Percentiles rank a stretch among this genome's conserved stretches.
phyloP scores from a whole-genome alignment of 2,113 vertebrate species.

The Aepyceros melampus region DNA sequence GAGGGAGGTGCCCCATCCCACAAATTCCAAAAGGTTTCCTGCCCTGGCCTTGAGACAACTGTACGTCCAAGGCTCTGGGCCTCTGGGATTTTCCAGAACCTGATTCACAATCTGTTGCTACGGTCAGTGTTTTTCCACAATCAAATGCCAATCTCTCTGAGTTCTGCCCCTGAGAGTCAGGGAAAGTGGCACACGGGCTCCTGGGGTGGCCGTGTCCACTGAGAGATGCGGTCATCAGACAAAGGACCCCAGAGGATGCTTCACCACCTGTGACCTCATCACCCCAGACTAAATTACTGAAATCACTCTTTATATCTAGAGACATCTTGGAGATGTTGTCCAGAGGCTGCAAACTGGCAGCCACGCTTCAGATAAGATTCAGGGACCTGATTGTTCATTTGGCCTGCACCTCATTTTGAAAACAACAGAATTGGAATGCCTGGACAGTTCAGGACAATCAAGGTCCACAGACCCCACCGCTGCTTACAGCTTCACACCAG shows the following conservation, averaged over 20 bases:
- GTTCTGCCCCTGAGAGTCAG: not conserved
- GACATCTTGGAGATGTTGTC: not conserved
- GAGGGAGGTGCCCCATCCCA: not conserved
- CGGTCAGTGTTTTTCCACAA: constrained; percentile 41
- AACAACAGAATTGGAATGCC: not conserved
- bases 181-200: not conserved
- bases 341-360: not conserved
- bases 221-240: not conserved
- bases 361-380: not conserved
- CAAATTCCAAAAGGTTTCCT: not conserved
- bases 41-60: not conserved
- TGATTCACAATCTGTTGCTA: not conserved
- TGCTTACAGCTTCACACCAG: not conserved
- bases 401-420: not conserved
- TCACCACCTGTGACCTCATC: not conserved
- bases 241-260: not conserved
- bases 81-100: constrained; percentile 45
- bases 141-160: not conserved
- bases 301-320: not conserved
- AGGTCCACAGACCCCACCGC: not conserved
- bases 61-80: not conserved
- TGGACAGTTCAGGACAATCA: not conserved
- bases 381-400: not conserved
- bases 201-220: not conserved
- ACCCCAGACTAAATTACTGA: not conserved